A percentile compares a stretch with the other conserved stretches of the same genome.
Conservation (phyloP, 1,140 invertebrate genomes). For the Heliconius melpomene region DNA sequence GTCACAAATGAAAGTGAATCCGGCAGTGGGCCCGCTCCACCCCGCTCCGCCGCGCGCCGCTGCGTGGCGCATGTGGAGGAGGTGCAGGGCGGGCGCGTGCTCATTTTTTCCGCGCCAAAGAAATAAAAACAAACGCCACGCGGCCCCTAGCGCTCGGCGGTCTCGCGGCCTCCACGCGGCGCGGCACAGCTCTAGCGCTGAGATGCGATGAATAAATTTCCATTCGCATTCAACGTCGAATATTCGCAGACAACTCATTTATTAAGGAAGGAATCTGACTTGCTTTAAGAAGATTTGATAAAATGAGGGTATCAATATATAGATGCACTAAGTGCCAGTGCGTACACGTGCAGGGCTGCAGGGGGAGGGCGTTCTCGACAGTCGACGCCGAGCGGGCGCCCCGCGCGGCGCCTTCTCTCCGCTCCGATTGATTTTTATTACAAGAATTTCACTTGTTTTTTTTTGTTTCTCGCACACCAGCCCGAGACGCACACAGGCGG, state of each 20-base stretch:
- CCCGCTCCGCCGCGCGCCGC: constrained; percentile 69
- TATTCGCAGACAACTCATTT: neutral
- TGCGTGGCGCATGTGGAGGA: constrained; percentile 81
- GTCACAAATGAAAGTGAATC: constrained; percentile 81
- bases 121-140: constrained; percentile 79
- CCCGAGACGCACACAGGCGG: constrained; percentile 67
- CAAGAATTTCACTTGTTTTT: constrained; percentile 79
- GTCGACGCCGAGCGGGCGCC: constrained; percentile 70
- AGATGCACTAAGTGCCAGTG: constrained; percentile 52
- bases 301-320: constrained; percentile 43
- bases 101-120: constrained; percentile 77
- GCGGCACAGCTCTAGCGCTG: neutral
- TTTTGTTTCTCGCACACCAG: constrained; percentile 76
- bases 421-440: constrained; percentile 82
- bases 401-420: constrained; percentile 74
- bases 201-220: neutral
- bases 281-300: constrained; percentile 18
- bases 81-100: constrained; percentile 77
- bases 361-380: constrained; percentile 46
- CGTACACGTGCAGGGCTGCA: constrained; percentile 56
- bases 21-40: constrained; percentile 48
- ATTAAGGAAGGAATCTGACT: neutral
- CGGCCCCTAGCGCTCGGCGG: constrained; percentile 52
- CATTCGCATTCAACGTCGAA: neutral
- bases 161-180: neutral